Percentiles rank a stretch among this genome's conserved stretches.
These are phyloP conservation scores for Agrilus planipennis DNA, from an alignment of 1,140 invertebrate genomes.

Conservation along the genomic window DNA sequence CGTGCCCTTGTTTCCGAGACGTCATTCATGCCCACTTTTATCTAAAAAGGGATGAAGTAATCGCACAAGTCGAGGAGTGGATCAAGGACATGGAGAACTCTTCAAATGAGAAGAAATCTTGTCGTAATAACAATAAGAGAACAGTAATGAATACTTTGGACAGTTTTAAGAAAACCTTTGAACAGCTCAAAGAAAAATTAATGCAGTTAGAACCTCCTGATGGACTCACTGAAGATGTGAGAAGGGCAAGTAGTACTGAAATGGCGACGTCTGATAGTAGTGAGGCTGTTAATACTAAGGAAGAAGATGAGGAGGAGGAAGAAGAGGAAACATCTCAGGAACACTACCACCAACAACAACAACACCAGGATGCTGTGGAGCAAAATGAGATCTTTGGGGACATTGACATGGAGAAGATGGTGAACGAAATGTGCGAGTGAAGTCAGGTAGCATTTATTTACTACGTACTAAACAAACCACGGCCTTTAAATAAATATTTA, in stretches of 20 bases:
- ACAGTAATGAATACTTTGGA: constrained; percentile 14
- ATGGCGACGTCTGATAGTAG: constrained; percentile 2
- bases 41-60: constrained; percentile 85
- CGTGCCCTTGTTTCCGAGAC: constrained; percentile 87
- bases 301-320: too few species aligned
- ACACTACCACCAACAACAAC: constrained; percentile 13
- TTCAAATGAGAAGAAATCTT: constrained; percentile 56
- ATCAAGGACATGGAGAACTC: constrained; percentile 72
- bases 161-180: constrained; percentile 19
- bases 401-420: constrained; percentile 63
- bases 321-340: constrained; percentile 29
- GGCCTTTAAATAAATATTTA: too few species aligned
- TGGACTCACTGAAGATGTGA: constrained; percentile 43
- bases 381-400: constrained; percentile 43
- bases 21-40: constrained; percentile 91
- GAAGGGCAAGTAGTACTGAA: constrained; percentile 7
- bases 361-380: too few species aligned
- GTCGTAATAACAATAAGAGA: constrained; percentile 37
- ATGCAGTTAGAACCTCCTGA: constrained; percentile 63
- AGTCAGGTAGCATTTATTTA: constrained; percentile 5
- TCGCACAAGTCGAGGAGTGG: constrained; percentile 81
- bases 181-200: constrained; percentile 42
- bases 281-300: constrained; percentile 16
- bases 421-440: constrained; percentile 55
- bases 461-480: too few species aligned